Evolutionary conservation across 2,113 vertebrate species (phyloP), one percentile per base, ranked within the genome.

Genomic region (Fulica atra): DNA sequence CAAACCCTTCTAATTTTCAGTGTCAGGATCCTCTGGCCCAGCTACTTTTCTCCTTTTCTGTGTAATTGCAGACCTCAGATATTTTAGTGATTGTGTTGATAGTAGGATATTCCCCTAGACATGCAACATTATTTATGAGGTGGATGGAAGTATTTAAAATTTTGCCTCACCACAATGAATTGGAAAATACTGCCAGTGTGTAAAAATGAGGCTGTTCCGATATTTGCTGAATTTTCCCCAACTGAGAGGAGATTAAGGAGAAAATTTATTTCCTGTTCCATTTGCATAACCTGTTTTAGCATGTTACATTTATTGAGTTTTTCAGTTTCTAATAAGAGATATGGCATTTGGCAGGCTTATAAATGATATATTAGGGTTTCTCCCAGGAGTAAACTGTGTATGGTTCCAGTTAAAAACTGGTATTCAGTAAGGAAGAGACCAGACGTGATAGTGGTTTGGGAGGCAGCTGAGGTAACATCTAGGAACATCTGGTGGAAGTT

Each of bases 401-500:
- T 78, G 84, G 50, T 97, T 95, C 74, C 42, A 60, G 44, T 91
- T 94, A 93, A 85, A 89, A n/a, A 73, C 64, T 79, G 70, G 44
- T 77, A 74, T 95, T 96, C 84, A 81, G 48, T 84, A 83, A 56
- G 83, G 66, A 96, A 86, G 80, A 95, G 33, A 50, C 68, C 81
- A 97, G 86, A 92, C 42, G 14, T 96, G 86, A 73, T 71, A 77
- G 36, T 79, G 88, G 73, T 95, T 97, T 95, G 65, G 31, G 77
- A 97, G 80, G 93, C 93, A 94, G 69, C 89, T 94, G 95, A 87
- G 79, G 87, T 96, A 92, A 85, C 85, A 86, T 93, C 80, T 71
- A 81, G 80, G 73, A 96, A 89, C 78, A 97, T 92, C 86, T 97
- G 88, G 93, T 86, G 79, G 33, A 92, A 81, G 33, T 89, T 98